Evolutionary conservation across 2,888 invertebrate species (phyloP), one percentile per base, ranked within the genome.

Genomic region (Andrena praecox): DNA sequence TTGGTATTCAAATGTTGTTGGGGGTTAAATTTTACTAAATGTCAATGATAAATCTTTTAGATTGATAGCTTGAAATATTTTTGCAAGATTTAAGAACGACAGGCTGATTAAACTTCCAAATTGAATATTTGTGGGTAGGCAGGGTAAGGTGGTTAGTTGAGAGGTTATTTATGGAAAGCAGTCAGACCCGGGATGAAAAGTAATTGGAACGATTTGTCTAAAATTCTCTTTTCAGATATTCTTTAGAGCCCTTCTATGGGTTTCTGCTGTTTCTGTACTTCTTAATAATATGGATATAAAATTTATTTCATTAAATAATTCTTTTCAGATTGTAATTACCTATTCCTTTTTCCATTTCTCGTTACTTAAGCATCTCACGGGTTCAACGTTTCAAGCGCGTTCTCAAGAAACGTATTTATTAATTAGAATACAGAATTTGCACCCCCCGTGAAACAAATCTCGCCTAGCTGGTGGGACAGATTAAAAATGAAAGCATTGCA

Each of bases 401-500:
- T 52, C 6, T 50, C 10, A n/a, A 10, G 4, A 42, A 24, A 35
- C 16, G 33, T 16, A 35, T 69, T 56, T 35, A 56, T 69, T 69
- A 69, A 56, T 59, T 35, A 10, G 27, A 56, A 24, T 42, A 10
- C n/a, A 56, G 35, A 56, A 27, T 69, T 56, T 42, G 35, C 24
- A 12, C 5, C 16, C 10, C 1, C 10, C 16, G 24, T 16, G 42
- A 10, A n/a, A 50, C n/a, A n/a, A 35, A 5, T 64, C 35, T 10
- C 20, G 12, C 2, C 31, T 16, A 10, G 8, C n/a, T 2, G 5
- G 8, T 6, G 12, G 24, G 24, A 27, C 10, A 24, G 31, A 20
- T 42, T 4, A 20, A 42, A n/a, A 12, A 66, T 24, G 20, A 42
- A 54, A 27, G 2, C 29, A 29, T 66, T 42, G 42, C 73, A 66